A percentile compares a stretch with the other conserved stretches of the same genome.
phyloP scores from a whole-genome alignment of 2,888 invertebrate species.

The Tanypteryx hageni region DNA sequence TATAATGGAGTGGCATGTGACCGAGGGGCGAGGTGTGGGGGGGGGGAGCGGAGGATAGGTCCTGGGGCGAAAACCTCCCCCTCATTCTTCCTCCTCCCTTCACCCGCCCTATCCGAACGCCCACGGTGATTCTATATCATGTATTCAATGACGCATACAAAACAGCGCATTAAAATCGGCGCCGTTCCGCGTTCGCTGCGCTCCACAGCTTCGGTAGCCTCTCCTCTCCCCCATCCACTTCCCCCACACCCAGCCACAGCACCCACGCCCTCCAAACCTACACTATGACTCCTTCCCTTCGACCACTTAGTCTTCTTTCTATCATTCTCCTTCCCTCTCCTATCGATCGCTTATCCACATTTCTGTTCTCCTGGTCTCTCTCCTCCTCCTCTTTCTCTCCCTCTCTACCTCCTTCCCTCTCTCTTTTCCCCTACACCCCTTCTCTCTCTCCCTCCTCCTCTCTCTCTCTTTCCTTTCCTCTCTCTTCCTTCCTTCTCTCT shows the following conservation, averaged over 20 bases:
- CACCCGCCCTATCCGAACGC: not conserved
- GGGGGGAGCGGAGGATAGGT: not conserved
- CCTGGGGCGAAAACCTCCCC: not conserved
- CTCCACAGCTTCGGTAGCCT: not conserved
- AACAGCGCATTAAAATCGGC: conserved; percentile 54
- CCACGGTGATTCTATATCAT: conserved; percentile 44
- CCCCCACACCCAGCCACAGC: not conserved
- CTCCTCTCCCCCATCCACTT: not conserved
- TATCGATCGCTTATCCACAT: not conserved
- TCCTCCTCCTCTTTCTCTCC: no score
- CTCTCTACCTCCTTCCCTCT: not conserved
- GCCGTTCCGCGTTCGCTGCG: not conserved
- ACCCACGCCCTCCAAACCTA: not conserved
- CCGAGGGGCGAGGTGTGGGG: not conserved
- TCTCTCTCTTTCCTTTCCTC: not conserved
- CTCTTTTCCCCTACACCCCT: no score
- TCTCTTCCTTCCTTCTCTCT: no score
- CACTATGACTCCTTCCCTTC: not conserved
- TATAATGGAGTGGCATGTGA: not conserved
- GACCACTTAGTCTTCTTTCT: conserved; percentile 11
- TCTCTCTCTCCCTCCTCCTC: not conserved
- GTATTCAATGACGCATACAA: conserved; percentile 62
- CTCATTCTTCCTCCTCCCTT: not conserved
- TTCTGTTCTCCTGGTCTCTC: not conserved
- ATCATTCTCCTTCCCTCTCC: not conserved